Evolutionary conservation across 30 jellyfish, hydroid and myxozoan species (phyloP).

Genomic region (Aurelia coerulea): DNA sequence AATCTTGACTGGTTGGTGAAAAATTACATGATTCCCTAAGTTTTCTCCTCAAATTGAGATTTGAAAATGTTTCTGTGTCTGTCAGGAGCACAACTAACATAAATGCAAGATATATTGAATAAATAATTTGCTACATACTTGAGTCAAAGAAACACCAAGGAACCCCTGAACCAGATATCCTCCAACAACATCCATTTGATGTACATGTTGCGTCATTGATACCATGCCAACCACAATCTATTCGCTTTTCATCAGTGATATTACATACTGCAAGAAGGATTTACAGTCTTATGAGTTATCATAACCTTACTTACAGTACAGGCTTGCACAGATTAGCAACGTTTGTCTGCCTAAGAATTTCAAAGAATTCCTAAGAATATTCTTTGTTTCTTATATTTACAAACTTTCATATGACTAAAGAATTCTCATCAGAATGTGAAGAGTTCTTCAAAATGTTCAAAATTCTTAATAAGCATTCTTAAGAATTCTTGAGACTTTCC

Average conservation of each 20-base stretch:
- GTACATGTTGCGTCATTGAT: conserved; percentile 10
- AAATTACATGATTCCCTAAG: background rate
- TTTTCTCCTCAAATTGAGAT: background rate
- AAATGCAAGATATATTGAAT: background rate
- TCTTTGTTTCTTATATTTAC: too few relatives aligned
- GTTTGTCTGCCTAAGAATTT: too few relatives aligned
- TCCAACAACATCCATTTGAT: conserved; percentile 49
- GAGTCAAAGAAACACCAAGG: conserved; percentile 66
- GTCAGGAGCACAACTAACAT: background rate
- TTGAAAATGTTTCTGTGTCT: background rate
- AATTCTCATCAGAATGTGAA: too few relatives aligned
- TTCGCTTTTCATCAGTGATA: conserved; percentile 15
- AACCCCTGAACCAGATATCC: background rate
- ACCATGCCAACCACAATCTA: conserved; percentile 69
- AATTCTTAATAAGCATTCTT: too few relatives aligned
- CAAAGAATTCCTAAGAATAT: too few relatives aligned
- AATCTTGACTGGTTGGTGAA: background rate
- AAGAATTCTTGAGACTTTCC: too few relatives aligned
- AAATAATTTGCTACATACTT: conserved; percentile 6
- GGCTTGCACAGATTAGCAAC: too few relatives aligned
- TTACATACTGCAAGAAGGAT: conserved; percentile 27
- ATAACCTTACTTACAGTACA: too few relatives aligned
- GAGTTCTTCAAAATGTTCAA: too few relatives aligned
- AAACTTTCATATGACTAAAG: too few relatives aligned
- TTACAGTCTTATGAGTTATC: too few relatives aligned